These are phyloP conservation scores for Ranitomeya imitator DNA, from an alignment of 2,113 vertebrate species.

Conservation along the genomic window DNA sequence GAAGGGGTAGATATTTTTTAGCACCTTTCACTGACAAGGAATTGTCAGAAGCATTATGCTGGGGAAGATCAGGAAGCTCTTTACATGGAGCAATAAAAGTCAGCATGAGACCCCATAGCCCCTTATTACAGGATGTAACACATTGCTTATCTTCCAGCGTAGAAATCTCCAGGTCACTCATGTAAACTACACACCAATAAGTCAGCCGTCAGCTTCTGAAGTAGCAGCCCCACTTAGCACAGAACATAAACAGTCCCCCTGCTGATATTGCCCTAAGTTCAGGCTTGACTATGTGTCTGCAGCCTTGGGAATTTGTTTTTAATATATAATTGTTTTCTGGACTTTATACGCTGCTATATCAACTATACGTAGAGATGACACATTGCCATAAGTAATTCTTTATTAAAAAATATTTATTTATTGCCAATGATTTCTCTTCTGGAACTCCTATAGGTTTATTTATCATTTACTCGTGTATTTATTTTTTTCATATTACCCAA, in stretches of 20 bases:
- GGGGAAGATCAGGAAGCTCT: slow-evolving; percentile 31
- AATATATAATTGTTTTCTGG: background rate
- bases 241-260: background rate
- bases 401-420: background rate
- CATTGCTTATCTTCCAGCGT: slow-evolving; percentile 31
- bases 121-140: slow-evolving; percentile 50
- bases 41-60: slow-evolving; percentile 35
- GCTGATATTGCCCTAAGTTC: background rate
- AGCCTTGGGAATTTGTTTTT: background rate
- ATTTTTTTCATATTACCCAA: background rate
- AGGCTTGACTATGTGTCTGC: background rate
- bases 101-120: slow-evolving; percentile 43
- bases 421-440: background rate
- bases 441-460: background rate
- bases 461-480: too few species aligned
- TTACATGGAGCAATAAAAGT: slow-evolving; percentile 44
- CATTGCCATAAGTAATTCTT: background rate
- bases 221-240: background rate
- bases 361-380: background rate
- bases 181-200: background rate
- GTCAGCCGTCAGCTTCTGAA: slow-evolving; percentile 20
- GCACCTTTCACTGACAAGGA: slow-evolving; percentile 20
- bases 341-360: background rate
- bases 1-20: slow-evolving; percentile 59
- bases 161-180: slow-evolving; percentile 36